Base-by-base conservation (phyloP, 2,888 invertebrate species). In the Agrotis puta region DNA sequence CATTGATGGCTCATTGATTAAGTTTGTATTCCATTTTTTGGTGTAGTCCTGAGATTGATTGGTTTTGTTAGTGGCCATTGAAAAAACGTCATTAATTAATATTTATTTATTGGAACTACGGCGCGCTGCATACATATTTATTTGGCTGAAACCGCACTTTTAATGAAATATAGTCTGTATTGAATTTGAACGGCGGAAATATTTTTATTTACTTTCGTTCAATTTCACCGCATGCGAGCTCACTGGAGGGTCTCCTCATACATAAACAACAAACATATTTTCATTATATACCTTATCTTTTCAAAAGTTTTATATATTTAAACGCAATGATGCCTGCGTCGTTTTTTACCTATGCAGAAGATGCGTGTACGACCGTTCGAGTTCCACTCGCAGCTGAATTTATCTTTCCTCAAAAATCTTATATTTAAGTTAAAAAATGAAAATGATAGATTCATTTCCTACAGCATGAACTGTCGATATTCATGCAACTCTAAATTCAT, bases 1-100 rank as follows among this genome's bases (percentile, higher is more conserved):
- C 86, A 84, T 86, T 89, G 91, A 93, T 93, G 88, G 90, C 83
- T 88, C 87, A 90, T 92, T 93, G 91, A 93, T 93, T 93, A 92
- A 90, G 91, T 92, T 87, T 83, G 86, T 86, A 86, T 88, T 87
- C 87, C 85, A 90, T 91, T 91, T 92, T 92, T 92, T 91, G 87
- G 85, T 64, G 82, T 68, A 71, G 57, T 72, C 58, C 76, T 77
- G 86, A 85, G 92, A 91, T 91, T 88, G 90, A 92, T 92, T 87
- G 88, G 83, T 83, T 76, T 80, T 83, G 76, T 81, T 86, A 82
- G 74, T 67, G 70, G 78, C 59, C 58, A 70, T 73, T 70, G 79
- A 83, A 84, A 84, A 84, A 82, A 65, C n/a, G 56, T 20, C 61
- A 69, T 72, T 78, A 71, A 74, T 83, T 71, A 76, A 77, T 80